These are phyloP conservation scores for Empidonax traillii DNA, from an alignment of 2,113 vertebrate species.

Conservation along the genomic window DNA sequence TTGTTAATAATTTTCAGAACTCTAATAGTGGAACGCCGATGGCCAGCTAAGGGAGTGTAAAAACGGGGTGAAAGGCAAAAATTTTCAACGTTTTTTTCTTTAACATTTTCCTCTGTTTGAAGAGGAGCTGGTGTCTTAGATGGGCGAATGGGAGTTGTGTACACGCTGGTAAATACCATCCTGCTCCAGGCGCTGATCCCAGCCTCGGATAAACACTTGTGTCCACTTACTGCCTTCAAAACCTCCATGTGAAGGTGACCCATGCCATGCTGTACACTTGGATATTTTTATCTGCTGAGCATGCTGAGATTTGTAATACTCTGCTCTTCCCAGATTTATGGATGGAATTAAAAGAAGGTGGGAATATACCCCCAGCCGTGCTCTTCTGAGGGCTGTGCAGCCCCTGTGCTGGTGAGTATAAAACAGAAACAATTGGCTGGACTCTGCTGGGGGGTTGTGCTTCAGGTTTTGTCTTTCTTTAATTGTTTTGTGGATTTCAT, in stretches of 20 bases:
- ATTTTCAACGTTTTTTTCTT: background rate
- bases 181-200: background rate
- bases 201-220: background rate
- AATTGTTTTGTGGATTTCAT: background rate
- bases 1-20: background rate
- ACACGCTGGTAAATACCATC: background rate
- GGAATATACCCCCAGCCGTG: background rate
- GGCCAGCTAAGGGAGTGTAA: background rate
- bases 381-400: background rate
- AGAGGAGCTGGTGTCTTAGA: background rate
- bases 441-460: background rate
- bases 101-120: background rate
- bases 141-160: background rate
- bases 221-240: background rate
- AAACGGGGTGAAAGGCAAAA: background rate
- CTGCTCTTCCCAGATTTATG: background rate
- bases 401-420: background rate
- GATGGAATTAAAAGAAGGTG: background rate
- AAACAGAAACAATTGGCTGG: background rate
- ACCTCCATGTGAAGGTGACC: background rate
- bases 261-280: accelerated
- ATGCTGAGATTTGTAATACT: background rate
- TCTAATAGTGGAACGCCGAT: accelerated
- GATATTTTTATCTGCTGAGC: background rate
- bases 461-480: background rate